phyloP scores from a whole-genome alignment of 2,113 vertebrate species.

The Eulacestoma nigropectus region DNA sequence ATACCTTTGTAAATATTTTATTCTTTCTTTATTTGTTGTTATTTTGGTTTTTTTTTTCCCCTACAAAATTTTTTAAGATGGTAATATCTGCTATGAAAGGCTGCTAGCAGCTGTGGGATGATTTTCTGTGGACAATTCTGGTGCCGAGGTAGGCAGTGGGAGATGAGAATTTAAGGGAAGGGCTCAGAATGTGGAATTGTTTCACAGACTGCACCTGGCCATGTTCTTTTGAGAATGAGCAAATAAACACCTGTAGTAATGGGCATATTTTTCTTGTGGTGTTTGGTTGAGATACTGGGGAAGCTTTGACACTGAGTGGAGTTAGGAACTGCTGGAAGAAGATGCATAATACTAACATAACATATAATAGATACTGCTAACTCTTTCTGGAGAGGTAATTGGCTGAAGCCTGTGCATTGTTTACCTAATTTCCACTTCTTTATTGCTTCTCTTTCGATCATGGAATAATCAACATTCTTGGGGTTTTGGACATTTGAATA shows the following conservation, averaged over 20 bases:
- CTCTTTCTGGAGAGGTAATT: not conserved
- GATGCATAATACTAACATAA: not conserved
- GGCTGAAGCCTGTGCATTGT: not conserved
- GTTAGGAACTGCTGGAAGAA: not conserved
- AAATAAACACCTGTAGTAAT: not conserved
- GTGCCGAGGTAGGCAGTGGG: not conserved
- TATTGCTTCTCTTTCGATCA: not conserved
- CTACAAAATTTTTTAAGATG: not conserved
- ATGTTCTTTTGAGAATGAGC: not conserved
- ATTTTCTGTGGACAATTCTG: not conserved
- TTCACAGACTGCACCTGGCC: not conserved
- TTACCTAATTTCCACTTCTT: not conserved
- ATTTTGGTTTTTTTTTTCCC: not conserved
- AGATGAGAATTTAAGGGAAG: not conserved
- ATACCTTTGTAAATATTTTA: slow-evolving; percentile 70
- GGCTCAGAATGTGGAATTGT: not conserved
- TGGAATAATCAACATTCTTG: not conserved
- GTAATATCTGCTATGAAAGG: not conserved
- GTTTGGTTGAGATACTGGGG: not conserved
- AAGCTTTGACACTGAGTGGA: not conserved
- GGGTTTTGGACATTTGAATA: not conserved
- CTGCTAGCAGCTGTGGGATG: not conserved
- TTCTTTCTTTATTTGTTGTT: not conserved
- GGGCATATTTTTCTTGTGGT: not conserved
- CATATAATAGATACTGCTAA: not conserved